These are phyloP conservation scores for Pristionchus mayeri DNA, from an alignment of 2,888 invertebrate genomes.

Conservation along the genomic window DNA sequence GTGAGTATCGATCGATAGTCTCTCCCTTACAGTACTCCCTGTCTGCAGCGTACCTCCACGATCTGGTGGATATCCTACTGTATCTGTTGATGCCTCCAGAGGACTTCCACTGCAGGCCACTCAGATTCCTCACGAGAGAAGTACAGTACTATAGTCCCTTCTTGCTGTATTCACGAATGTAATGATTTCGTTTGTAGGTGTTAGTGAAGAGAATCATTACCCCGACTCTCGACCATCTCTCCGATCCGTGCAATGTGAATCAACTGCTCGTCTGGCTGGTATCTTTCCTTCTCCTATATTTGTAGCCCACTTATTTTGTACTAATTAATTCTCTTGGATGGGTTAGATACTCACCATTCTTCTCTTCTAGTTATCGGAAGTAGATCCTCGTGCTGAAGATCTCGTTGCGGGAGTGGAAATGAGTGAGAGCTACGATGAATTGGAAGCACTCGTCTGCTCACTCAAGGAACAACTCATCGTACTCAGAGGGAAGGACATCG, in stretches of 20 bases:
- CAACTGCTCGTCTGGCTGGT: constrained; percentile 90
- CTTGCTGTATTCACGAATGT: too few species aligned
- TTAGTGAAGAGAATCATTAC: constrained; percentile 81
- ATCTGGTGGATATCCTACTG: constrained; percentile 86
- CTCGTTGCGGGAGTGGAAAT: constrained; percentile 88
- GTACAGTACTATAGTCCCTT: constrained; percentile 59
- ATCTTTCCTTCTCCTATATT: too few species aligned
- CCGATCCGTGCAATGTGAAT: constrained; percentile 93
- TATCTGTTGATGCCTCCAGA: constrained; percentile 88
- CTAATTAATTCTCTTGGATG: too few species aligned
- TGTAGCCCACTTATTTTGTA: too few species aligned
- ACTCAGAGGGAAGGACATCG: constrained; percentile 87
- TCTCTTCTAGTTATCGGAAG: constrained; percentile 85
- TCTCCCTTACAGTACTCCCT: constrained; percentile 46
- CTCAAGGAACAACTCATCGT: constrained; percentile 86
- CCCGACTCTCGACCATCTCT: constrained; percentile 84
- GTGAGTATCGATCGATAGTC: constrained; percentile 72
- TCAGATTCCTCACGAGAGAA: constrained; percentile 83
- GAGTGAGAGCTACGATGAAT: constrained; percentile 87
- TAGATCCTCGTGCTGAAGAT: constrained; percentile 86
- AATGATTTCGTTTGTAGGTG: constrained; percentile 4
- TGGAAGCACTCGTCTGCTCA: constrained; percentile 86
- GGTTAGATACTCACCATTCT: neutral
- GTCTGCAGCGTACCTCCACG: constrained; percentile 85
- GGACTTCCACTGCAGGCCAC: constrained; percentile 87